Evolutionary conservation across 2,888 invertebrate species (phyloP), one percentile per base, ranked within the genome.

Genomic region (Colletes collaris): DNA sequence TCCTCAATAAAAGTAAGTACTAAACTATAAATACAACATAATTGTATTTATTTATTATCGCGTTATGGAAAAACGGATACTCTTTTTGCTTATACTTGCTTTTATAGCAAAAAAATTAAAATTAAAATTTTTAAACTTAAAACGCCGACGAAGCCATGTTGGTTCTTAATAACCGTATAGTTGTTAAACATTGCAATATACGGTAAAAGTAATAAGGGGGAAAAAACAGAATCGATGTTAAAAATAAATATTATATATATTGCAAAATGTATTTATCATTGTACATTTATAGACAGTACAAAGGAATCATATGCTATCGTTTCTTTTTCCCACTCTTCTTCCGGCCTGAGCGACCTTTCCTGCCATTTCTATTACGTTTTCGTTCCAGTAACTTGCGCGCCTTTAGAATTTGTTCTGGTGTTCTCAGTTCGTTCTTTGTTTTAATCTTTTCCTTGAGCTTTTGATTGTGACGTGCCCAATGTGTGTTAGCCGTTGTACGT

Each of bases 401-500:
- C 91, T 97, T 97, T 49, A 97, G 94, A 86, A 97, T 96, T 92
- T 97, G 96, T 82, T 97, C 97, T 68, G 96, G 96, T 91, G 95
- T 94, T 89, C 95, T 95, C 91, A 97, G 92, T 92, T 97, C 96
- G n/a, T 93, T 94, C 71, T 94, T 94, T 11, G 85, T 83, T 37
- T 93, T 93, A 0, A 92, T 94, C 92, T 96, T 96, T 77, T 94
- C 93, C 83, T 95, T 95, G 3, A 95, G 76, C 80, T 97, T 96
- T 79, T 96, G 95, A 93, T 97, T 97, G 92, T 97, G 96, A 63
- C 96, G 95, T 63, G 96, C 96, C 96, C 97, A 97, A 88, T 96
- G 96, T 0, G 96, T 96, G 72, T 96, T 95, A 0, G 95, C 94
- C 11, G 92, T 94, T 91, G 93, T 90, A 84, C 82, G 78, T 16